Evolutionary conservation across 2,888 invertebrate species (phyloP), one percentile per base, ranked within the genome.

Genomic region (Smittia aterrima): DNA sequence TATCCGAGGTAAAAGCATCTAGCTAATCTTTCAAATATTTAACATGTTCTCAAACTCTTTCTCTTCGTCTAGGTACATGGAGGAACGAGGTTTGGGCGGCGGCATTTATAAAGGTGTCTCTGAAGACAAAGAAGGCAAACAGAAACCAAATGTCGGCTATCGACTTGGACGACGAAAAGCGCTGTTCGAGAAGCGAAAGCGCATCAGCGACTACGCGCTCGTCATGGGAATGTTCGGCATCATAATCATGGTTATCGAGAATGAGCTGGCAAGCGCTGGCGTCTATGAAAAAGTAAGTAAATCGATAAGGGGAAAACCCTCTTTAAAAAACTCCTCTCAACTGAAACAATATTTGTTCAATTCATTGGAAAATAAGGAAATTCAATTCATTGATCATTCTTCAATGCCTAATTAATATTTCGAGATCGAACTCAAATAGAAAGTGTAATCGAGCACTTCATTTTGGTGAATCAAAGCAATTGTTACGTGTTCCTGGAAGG

Each of bases 211-310:
- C 86, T 98, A 98, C 86, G 98, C 98, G 78, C 89, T 99, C 80
- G 95, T 98, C 78, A 98, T 98, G 92, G 98, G 97, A 80, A 95
- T 99, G 93, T 95, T 98, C 85, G 99, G 99, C 81, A 98, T 99
- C 85, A 92, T 95, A 84, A 90, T 97, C 82, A 99, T 99, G 99
- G 95, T 99, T 82, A 91, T 98, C 85, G 99, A 99, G 87, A 98
- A 97, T 86, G 99, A 99, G 88, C 90, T 99, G 80, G 94, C 95
- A 85, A 96, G 96, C 87, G 96, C 96, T 81, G 92, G 92, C 82
- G 92, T 98, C 82, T 97, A 97, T 86, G 91, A 89, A 82, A 96
- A 96, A 92, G 96, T 96, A 83, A 47, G 32, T 32, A 32, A 32
- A 32, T 32, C n/a, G n/a, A n/a, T n/a, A n/a, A n/a, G n/a, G n/a